Evolutionary conservation across 2,888 invertebrate species (phyloP).

Genomic region (Lucinisca nassula): DNA sequence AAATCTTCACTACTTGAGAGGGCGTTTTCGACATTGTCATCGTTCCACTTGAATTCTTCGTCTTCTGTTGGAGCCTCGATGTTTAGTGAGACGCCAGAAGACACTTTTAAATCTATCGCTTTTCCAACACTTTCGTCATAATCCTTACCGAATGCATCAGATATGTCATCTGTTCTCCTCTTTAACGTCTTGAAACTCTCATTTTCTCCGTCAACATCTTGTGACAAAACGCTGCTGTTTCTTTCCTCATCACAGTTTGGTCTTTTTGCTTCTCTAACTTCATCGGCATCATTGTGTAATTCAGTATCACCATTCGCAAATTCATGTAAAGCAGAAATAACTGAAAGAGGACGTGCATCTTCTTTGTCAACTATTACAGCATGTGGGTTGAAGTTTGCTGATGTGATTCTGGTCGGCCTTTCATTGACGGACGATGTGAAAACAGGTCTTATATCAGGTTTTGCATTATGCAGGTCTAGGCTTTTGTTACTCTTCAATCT

Average conservation of each 20-base stretch:
- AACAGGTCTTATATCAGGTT: constrained; percentile 7
- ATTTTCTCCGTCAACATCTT: not conserved
- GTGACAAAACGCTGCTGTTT: not conserved
- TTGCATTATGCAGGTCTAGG: constrained; percentile 34
- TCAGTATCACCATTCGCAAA: not conserved
- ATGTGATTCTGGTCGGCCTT: constrained; percentile 36
- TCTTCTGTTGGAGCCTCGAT: not conserved
- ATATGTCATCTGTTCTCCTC: too few relatives aligned
- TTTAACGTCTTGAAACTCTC: not conserved
- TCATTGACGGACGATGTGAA: constrained; percentile 45
- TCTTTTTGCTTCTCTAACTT: too few relatives aligned
- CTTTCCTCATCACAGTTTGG: not conserved
- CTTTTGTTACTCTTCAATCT: constrained; percentile 33
- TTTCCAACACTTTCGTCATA: not conserved
- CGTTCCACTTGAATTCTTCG: not conserved
- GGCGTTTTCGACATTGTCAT: not conserved
- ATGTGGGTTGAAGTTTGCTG: constrained; percentile 42
- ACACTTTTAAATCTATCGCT: not conserved
- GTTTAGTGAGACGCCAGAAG: not conserved
- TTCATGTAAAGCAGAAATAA: not conserved
- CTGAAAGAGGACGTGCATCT: not conserved
- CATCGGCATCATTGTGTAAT: not conserved
- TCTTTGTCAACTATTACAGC: constrained; percentile 15
- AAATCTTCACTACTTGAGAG: not conserved
- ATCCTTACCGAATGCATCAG: not conserved